A percentile compares a stretch with the other conserved stretches of the same genome.
Conservation (phyloP, 2,797 vertebrate species). For the Hypotaenidia okinawae region DNA sequence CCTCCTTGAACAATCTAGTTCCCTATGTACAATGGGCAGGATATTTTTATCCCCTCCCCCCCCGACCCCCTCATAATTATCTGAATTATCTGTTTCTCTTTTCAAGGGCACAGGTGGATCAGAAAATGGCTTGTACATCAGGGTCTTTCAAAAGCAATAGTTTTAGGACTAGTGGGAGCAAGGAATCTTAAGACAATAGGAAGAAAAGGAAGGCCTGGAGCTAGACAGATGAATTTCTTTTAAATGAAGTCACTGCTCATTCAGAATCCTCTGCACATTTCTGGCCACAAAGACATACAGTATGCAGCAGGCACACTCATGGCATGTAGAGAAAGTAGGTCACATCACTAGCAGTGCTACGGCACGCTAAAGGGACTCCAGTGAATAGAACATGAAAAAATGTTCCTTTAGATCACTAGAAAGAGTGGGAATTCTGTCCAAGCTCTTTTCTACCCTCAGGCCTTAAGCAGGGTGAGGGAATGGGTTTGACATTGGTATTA, state of each 20-base stretch:
- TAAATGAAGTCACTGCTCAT: conserved; percentile 55
- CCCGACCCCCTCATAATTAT: background rate
- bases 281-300: conserved; percentile 54
- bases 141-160: conserved; percentile 22
- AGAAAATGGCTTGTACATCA: background rate
- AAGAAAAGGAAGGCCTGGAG: conserved; percentile 47
- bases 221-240: conserved; percentile 42
- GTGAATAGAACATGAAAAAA: conserved; percentile 39
- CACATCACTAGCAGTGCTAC: conserved; percentile 23
- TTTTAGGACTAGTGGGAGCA: conserved; percentile 2
- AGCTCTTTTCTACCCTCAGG: conserved; percentile 16
- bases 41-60: background rate
- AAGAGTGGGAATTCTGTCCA: conserved; percentile 35
- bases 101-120: conserved; percentile 7
- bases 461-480: conserved; percentile 12
- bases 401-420: conserved; percentile 31
- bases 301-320: conserved; percentile 41
- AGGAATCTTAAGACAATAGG: conserved; percentile 41
- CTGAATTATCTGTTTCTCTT: background rate
- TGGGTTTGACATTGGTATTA: conserved; percentile 14
- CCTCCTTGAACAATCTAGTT: background rate
- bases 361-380: conserved; percentile 8
- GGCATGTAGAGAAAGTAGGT: conserved; percentile 48
- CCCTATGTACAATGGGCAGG: background rate
- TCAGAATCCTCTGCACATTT: conserved; percentile 56